Base-by-base conservation (phyloP, 2,888 invertebrate species). In the Euplexia lucipara region DNA sequence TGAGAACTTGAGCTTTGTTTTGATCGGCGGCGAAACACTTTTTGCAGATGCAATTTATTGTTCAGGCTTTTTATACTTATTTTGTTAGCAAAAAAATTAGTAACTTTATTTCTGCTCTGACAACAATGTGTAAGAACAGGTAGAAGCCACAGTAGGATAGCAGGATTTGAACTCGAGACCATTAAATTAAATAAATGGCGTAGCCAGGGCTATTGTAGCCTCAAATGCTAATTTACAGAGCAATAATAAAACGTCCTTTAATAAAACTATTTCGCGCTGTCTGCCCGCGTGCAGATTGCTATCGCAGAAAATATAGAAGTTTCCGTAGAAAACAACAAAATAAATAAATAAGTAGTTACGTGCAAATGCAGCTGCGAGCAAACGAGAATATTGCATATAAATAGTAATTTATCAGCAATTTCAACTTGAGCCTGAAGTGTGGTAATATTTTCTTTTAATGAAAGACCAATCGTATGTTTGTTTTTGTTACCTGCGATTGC, bases 1-100 rank as follows among this genome's bases (percentile, higher is more conserved):
- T 79, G 74, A 84, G 83, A 86, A 88, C 75, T 74, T 70, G 54
- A 75, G 67, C 81, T 83, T 87, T 85, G 80, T 82, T 80, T 61
- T 78, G 68, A 74, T 75, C 70, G 75, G 30, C 62, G 30, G 53
- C 57, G 56, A 66, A 70, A 78, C 56, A 34, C n/a, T 66, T 65
- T 70, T 72, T 60, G 32, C 54, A 63, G 37, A 70, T 48, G 64
- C 47, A 63, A 61, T 67, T 75, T 70, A 66, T 51, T 57, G 34
- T 64, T 64, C n/a, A 5, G 49, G 18, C 0, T 63, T 78, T 67
- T 54, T 49, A 9, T 56, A 34, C 20, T 35, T 41, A 54, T 41
- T 45, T 56, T 41, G 14, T 14, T 39, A 37, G 32, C 2, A 45
- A 34, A 32, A 35, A 37, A 8, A 14, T 10, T 32, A 44, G 22